Conservation (phyloP, 2,113 vertebrate species). For the Planiliza haematocheilus region DNA sequence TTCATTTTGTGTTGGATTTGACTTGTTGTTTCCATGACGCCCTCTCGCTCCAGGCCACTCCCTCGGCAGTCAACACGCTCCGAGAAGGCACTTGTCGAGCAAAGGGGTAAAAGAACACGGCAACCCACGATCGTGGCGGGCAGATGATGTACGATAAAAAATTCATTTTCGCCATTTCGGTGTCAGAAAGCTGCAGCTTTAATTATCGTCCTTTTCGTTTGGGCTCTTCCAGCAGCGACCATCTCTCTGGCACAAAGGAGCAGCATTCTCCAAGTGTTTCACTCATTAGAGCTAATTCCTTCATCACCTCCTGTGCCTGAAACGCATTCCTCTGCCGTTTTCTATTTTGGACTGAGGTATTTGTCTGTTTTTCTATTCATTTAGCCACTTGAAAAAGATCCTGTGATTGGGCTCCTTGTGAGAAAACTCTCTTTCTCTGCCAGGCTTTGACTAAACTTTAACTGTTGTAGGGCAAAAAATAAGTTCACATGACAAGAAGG, state of each 20-base stretch:
- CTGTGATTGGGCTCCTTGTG: constrained; percentile 54
- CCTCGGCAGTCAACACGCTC: background rate
- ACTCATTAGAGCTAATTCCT: constrained; percentile 67
- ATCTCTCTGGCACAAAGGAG: constrained; percentile 44
- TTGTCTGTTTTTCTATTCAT: constrained; percentile 56
- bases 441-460: constrained; percentile 71
- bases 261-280: constrained; percentile 63
- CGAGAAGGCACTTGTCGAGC: background rate
- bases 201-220: background rate
- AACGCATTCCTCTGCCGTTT: constrained; percentile 49
- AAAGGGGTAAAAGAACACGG: background rate
- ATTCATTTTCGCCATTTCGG: background rate
- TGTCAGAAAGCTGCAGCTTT: background rate
- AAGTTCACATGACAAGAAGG: constrained; percentile 61
- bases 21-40: background rate
- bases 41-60: background rate
- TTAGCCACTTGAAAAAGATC: constrained; percentile 56
- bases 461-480: constrained; percentile 68
- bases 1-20: too few species aligned
- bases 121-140: constrained; percentile 19
- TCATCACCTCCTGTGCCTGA: constrained; percentile 54
- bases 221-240: constrained; percentile 26
- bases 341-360: constrained; percentile 64
- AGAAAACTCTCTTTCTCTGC: constrained; percentile 54
- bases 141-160: constrained; percentile 1